phyloP scores from a whole-genome alignment of 2,888 invertebrate genomes.

The Thecophora atra region DNA sequence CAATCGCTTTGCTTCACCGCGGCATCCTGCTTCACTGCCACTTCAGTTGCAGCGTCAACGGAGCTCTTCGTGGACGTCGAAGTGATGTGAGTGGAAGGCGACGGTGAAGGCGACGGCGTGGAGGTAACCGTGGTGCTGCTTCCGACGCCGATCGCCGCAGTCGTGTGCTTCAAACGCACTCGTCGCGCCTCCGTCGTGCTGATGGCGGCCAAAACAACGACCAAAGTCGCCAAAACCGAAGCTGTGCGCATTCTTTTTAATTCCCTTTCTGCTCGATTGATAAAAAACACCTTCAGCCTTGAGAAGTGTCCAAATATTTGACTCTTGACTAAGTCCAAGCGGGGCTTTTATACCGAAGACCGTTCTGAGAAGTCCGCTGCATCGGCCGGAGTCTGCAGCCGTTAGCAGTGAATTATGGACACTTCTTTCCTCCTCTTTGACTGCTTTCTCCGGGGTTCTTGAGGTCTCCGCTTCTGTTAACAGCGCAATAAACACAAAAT shows the following conservation, averaged over 20 bases:
- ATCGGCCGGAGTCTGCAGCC: not conserved
- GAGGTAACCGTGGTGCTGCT: slow-evolving; percentile 8
- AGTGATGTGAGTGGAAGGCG: not conserved
- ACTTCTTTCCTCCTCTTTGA: not conserved
- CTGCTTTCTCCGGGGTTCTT: not conserved
- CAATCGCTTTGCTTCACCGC: slow-evolving; percentile 22
- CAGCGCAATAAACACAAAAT: not conserved
- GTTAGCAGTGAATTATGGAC: not conserved
- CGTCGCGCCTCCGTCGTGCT: slow-evolving; percentile 41
- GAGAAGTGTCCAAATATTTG: slow-evolving; percentile 49
- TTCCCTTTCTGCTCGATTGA: slow-evolving; percentile 10
- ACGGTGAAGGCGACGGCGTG: not conserved
- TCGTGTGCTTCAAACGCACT: slow-evolving; percentile 40
- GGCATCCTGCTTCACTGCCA: slow-evolving; percentile 10
- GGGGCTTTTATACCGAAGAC: slow-evolving; percentile 52
- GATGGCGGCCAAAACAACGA: slow-evolving; percentile 40
- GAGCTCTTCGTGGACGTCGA: not conserved
- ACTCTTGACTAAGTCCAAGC: slow-evolving; percentile 43
- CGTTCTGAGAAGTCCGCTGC: not conserved
- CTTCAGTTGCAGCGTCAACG: not conserved
- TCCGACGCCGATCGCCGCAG: not conserved
- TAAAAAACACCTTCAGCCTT: slow-evolving; percentile 41
- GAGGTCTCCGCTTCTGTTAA: not conserved
- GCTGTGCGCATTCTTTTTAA: slow-evolving; percentile 42
- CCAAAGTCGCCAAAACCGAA: slow-evolving; percentile 35